Evolutionary conservation across 2,797 vertebrate genomes (phyloP).

Genomic region (Pseudochirops corinnae): DNA sequence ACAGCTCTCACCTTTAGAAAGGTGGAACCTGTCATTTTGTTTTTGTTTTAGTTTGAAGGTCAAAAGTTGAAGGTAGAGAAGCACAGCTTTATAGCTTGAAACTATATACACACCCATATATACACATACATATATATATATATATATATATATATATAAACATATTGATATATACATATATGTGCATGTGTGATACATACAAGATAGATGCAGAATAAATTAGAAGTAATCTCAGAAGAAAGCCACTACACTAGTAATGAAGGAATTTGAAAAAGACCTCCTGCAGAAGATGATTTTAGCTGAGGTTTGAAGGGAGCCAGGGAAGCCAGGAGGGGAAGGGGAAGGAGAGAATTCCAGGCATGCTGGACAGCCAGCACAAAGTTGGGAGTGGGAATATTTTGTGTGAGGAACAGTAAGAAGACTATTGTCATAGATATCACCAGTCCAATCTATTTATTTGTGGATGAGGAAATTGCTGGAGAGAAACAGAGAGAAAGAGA

Average conservation of each 20-base stretch:
- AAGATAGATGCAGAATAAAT: not conserved
- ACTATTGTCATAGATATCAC: not conserved
- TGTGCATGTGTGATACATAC: not conserved
- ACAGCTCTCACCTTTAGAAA: conserved; percentile 54
- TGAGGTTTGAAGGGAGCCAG: not conserved
- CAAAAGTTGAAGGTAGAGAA: not conserved
- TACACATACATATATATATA: too few relatives aligned
- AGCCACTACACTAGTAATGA: not conserved
- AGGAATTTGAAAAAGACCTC: not conserved
- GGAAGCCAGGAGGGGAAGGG: not conserved
- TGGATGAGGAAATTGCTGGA: not conserved
- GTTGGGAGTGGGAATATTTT: not conserved
- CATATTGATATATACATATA: not conserved
- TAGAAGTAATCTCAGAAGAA: not conserved
- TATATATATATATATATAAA: too few relatives aligned
- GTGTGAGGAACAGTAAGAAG: not conserved
- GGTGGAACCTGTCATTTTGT: not conserved
- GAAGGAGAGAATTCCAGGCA: not conserved
- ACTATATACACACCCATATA: too few relatives aligned
- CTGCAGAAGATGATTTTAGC: not conserved
- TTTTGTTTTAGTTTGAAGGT: not conserved
- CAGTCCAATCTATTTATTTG: not conserved
- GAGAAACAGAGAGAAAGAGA: too few relatives aligned
- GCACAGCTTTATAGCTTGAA: not conserved
- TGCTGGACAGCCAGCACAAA: not conserved